These are phyloP conservation scores for Takifugu rubripes DNA, from an alignment of 2,797 vertebrate genomes.

Conservation along the genomic window DNA sequence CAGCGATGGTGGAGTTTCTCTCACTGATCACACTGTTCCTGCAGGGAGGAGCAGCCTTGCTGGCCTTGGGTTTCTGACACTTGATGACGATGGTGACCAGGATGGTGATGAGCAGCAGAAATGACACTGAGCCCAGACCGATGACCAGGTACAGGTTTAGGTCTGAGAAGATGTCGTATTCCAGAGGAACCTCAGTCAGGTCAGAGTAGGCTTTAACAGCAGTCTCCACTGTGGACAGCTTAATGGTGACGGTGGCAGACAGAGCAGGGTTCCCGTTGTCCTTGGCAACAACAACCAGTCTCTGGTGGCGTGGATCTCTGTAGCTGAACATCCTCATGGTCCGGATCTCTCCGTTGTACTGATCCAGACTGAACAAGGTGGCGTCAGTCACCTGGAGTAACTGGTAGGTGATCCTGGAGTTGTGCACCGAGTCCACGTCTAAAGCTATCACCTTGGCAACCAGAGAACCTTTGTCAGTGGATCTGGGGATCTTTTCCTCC, in stretches of 20 bases:
- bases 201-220: conserved; percentile 62
- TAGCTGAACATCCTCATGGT: conserved; percentile 74
- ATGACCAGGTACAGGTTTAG: conserved; percentile 67
- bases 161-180: conserved; percentile 65
- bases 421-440: conserved; percentile 64
- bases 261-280: conserved; percentile 67
- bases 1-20: conserved; percentile 56
- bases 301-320: conserved; percentile 64
- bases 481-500: conserved; percentile 47
- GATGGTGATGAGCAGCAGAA: conserved; percentile 67
- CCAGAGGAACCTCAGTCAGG: conserved; percentile 60
- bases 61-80: conserved; percentile 54
- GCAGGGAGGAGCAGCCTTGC: conserved; percentile 48
- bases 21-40: conserved; percentile 61
- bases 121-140: conserved; percentile 65
- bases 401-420: conserved; percentile 70
- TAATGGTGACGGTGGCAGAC: conserved; percentile 71
- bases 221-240: conserved; percentile 64
- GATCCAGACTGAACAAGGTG: conserved; percentile 70
- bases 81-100: conserved; percentile 53
- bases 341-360: conserved; percentile 71
- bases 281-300: conserved; percentile 62
- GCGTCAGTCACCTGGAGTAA: conserved; percentile 66
- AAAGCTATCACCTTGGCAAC: conserved; percentile 66
- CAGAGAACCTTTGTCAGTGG: conserved; percentile 62